Base-by-base conservation (phyloP, 2,797 vertebrate species). In the Pelodytes ibericus region DNA sequence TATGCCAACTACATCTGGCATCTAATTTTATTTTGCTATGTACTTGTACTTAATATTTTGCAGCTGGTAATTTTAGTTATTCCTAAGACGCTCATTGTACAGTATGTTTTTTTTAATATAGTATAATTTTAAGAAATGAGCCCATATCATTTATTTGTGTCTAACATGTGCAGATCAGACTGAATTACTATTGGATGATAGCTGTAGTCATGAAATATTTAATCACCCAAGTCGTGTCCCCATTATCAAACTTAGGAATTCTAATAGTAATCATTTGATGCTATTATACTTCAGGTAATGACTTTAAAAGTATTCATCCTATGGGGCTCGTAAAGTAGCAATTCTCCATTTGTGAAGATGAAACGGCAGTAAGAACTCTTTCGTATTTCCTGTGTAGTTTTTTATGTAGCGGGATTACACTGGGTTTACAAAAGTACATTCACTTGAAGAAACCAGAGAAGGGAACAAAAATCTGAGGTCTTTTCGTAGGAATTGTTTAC, bases 231-330 rank as follows among this genome's bases (percentile, higher is more conserved):
- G 20, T 62, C 60, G 33, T 65, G 53, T 72, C 61, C 67, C 66
- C 61, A 41, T 77, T 70, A 76, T 70, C 57, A 76, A 51, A 31
- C 49, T 76, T 71, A 72, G 68, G 47, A 65, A 71, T 71, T 77
- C 60, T 71, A 27, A 33, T 31, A 71, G 60, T 72, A 77, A 67
- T 71, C 59, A 58, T 77, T 64, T 53, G 26, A 29, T 62, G 75
- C 64, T 62, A 72, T 77, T 77, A 77, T 72, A 72, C 62, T 72
- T 49, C 53, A 44, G 27, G 6, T 77, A 77, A 65, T 71, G 69
- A 62, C 68, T 65, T 68, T 47, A 49, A 69, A 77, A 62, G 71
- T 71, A 77, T 24, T 41, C 47, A 39, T 59, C 64, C 36, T 18
- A 27, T 64, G 67, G 44, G n/a, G 58, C 59, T 25, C 18, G 31